Conservation (phyloP, 1,140 invertebrate genomes). For the Carposina sasakii region DNA sequence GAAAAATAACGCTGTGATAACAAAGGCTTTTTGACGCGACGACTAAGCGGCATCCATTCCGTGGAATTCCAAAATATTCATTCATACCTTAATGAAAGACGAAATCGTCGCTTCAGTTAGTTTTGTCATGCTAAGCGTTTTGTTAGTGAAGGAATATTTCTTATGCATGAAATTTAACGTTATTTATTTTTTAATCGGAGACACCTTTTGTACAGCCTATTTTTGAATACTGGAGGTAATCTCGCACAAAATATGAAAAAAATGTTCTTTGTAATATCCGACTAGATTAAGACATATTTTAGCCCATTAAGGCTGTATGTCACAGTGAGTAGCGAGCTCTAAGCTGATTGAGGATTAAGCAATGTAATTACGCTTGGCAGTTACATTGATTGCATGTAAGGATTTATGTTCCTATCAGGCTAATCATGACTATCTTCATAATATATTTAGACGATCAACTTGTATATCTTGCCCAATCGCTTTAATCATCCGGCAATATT, state of each 20-base stretch:
- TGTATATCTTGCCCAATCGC: too few relatives aligned
- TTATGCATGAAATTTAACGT: background rate
- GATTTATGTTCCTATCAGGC: too few relatives aligned
- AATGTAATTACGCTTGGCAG: too few relatives aligned
- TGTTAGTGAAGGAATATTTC: background rate
- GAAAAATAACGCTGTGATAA: constrained; percentile 59
- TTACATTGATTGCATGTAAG: too few relatives aligned
- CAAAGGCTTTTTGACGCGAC: constrained; percentile 54
- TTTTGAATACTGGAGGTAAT: too few relatives aligned
- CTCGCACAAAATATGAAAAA: background rate
- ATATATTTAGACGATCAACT: too few relatives aligned
- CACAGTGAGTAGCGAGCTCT: background rate
- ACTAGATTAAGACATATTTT: background rate
- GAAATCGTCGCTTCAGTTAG: constrained; percentile 11
- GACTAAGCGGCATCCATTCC: constrained; percentile 43
- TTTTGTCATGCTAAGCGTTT: constrained; percentile 6
- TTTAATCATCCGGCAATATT: too few relatives aligned
- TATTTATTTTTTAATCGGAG: background rate
- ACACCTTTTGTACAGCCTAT: background rate
- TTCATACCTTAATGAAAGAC: constrained; percentile 32
- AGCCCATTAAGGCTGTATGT: background rate
- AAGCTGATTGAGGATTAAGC: constrained; percentile 1
- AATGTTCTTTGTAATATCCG: background rate
- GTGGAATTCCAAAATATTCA: constrained; percentile 37
- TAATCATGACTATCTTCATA: too few relatives aligned